phyloP scores from a whole-genome alignment of 2,113 vertebrate species.

The Ornithorhynchus anatinus region DNA sequence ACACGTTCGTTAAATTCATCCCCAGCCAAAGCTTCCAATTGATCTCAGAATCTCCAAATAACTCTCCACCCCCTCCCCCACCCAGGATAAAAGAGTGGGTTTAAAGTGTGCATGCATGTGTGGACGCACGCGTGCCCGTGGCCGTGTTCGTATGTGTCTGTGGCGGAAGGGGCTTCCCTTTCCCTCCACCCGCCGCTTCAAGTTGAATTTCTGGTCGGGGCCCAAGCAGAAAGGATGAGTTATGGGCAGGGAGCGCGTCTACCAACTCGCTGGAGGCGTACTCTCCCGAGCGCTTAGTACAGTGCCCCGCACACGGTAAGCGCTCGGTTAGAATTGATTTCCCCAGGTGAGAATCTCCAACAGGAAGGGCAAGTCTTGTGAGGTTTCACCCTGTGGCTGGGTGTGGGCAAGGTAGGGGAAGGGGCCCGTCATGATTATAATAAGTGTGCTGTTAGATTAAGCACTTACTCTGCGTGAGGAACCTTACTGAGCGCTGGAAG shows the following conservation, averaged over 20 bases:
- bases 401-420: background rate
- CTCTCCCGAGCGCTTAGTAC: too few species aligned
- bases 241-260: too few species aligned
- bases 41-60: background rate
- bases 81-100: background rate
- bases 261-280: too few species aligned
- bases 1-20: background rate
- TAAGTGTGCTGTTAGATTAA: too few species aligned
- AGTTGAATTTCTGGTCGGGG: constrained; percentile 51
- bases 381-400: background rate
- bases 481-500: too few species aligned
- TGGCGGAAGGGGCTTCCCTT: background rate
- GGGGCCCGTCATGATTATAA: too few species aligned
- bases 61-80: too few species aligned
- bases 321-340: too few species aligned
- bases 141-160: background rate
- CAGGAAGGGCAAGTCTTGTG: background rate
- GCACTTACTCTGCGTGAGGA: too few species aligned
- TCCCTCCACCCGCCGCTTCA: constrained; percentile 9
- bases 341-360: background rate
- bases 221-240: too few species aligned
- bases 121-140: background rate
- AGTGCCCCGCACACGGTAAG: too few species aligned
- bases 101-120: background rate
- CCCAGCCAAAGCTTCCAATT: background rate